Base-by-base conservation (phyloP, 2,888 invertebrate species). In the Podabrus alpinus region DNA sequence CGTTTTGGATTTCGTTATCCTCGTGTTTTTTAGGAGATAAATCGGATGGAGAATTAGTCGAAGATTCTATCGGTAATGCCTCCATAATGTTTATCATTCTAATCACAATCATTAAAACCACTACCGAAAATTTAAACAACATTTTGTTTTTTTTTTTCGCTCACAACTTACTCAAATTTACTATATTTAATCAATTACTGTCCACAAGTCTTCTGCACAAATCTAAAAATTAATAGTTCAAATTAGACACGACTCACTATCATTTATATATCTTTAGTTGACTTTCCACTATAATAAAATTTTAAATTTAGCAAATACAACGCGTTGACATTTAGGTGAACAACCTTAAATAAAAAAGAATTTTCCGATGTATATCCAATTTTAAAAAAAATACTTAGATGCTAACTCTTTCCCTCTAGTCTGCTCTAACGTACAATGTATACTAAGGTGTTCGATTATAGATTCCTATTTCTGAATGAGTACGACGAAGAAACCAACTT, bases 371-470 rank as follows among this genome's bases (percentile, higher is more conserved):
- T 66, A 73, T 66, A 67, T 67, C 59, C 21, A 29, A 59, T 59
- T 68, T 66, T 15, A 66, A 69, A 69, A 68, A 69, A 69, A 69
- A 59, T 69, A 69, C 17, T 69, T 69, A 19, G 70, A 74, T 74
- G 70, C 71, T 61, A 74, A 67, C 59, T 60, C 25, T 75, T 64
- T 71, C 76, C 76, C 66, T 74, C 74, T 74, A 66, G 72, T 66
- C 74, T 62, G 74, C 71, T 73, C 77, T 74, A 71, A 72, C 77
- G 77, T 72, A 74, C 74, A 74, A 59, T 74, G 69, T 77, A 72
- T 71, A 77, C 77, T 77, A 77, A 77, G 77, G 74, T 77, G 74
- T 74, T 77, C 74, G 74, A 77, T 77, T 73, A 77, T 74, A 74
- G 74, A 74, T 74, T 77, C 72, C 59, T 74, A 74, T 77, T 71